phyloP scores from a whole-genome alignment of 1,140 invertebrate species.

The Habropoda laboriosa region DNA sequence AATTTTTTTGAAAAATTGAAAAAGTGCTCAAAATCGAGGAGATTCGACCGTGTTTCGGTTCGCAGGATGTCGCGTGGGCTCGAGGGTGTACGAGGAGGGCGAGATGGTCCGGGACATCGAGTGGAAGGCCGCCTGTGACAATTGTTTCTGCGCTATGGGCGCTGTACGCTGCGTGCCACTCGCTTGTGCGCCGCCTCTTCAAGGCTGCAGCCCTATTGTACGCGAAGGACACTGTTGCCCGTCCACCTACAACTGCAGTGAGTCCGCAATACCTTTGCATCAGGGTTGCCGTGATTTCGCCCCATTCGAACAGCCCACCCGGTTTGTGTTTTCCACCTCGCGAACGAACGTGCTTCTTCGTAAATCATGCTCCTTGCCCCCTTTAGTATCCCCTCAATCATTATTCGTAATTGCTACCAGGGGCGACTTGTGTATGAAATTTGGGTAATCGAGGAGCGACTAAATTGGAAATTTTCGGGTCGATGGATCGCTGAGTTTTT shows the following conservation, averaged over 20 bases:
- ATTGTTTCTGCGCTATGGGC: constrained; percentile 91
- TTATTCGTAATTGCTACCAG: too few species aligned
- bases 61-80: constrained; percentile 86
- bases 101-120: constrained; percentile 86
- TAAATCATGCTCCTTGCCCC: background rate
- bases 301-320: constrained; percentile 10
- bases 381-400: too few species aligned
- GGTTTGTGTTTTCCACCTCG: constrained; percentile 50
- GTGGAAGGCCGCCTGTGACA: constrained; percentile 85
- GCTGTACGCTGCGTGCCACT: constrained; percentile 88
- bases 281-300: constrained; percentile 32
- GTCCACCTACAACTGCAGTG: constrained; percentile 90
- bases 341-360: background rate
- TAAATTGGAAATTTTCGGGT: too few species aligned
- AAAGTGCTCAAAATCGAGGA: too few species aligned
- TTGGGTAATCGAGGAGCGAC: too few species aligned
- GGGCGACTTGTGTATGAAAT: too few species aligned
- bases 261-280: constrained; percentile 72
- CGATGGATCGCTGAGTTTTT: too few species aligned
- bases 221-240: constrained; percentile 91
- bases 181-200: constrained; percentile 87
- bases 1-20: too few species aligned
- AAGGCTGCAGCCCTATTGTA: constrained; percentile 89
- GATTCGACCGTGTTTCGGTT: constrained; percentile 49
- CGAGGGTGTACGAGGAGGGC: constrained; percentile 86